Evolutionary conservation across 2,888 invertebrate genomes (phyloP).

Genomic region (Ligdia adustata): DNA sequence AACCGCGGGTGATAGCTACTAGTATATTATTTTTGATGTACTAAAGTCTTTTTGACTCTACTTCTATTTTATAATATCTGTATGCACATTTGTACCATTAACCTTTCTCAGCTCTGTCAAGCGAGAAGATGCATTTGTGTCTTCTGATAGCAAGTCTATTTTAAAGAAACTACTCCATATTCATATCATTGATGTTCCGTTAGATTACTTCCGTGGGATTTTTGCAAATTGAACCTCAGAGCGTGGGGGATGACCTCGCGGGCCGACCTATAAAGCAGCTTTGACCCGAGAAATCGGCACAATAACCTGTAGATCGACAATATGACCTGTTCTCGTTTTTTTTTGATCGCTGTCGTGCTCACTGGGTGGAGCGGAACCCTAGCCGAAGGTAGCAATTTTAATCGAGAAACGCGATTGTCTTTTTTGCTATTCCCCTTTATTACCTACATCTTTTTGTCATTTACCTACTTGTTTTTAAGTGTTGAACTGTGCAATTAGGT

Average conservation of each 20-base stretch:
- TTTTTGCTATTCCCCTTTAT: not conserved
- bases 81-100: no score
- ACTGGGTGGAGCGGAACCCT: slow-evolving; percentile 45
- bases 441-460: not conserved
- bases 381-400: slow-evolving; percentile 63
- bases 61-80: no score
- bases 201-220: slow-evolving; percentile 62
- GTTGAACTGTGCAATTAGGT: no score
- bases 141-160: not conserved
- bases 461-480: slow-evolving; percentile 7
- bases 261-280: slow-evolving; percentile 70
- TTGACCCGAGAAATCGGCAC: slow-evolving; percentile 53
- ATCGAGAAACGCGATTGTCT: slow-evolving; percentile 24
- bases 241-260: slow-evolving; percentile 74
- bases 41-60: no score
- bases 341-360: slow-evolving; percentile 48
- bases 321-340: slow-evolving; percentile 53
- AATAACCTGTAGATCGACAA: slow-evolving; percentile 55
- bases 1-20: no score
- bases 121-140: no score
- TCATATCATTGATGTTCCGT: slow-evolving; percentile 31
- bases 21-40: no score
- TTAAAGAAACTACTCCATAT: slow-evolving; percentile 31
- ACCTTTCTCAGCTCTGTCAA: no score
- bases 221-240: slow-evolving; percentile 47